Conservation (phyloP, 2,888 invertebrate species). For the Aspidapion aeneum region DNA sequence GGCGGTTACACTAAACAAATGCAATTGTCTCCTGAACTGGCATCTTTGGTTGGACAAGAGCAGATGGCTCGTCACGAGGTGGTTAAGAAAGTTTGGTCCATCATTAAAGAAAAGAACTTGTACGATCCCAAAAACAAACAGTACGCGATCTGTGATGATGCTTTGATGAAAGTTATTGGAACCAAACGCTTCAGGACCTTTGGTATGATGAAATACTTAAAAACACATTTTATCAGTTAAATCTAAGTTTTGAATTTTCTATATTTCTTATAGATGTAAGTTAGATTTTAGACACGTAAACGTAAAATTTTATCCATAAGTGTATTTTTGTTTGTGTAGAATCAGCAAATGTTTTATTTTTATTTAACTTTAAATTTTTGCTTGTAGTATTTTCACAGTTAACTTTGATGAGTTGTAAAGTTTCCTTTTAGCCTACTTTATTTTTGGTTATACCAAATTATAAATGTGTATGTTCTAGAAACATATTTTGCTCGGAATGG, state of each 20-base stretch:
- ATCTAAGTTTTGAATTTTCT: constrained; percentile 14
- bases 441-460: no score
- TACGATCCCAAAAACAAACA: constrained; percentile 94
- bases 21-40: constrained; percentile 79
- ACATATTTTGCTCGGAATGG: no score
- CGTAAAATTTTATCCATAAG: background rate
- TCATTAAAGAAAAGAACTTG: constrained; percentile 84
- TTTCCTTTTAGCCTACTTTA: no score
- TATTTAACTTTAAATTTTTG: no score
- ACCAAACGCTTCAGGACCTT: constrained; percentile 91
- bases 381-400: no score
- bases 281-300: constrained; percentile 7
- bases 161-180: constrained; percentile 84
- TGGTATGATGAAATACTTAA: constrained; percentile 96
- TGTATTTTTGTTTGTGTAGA: no score
- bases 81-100: constrained; percentile 85
- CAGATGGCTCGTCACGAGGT: constrained; percentile 86
- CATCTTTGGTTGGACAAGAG: constrained; percentile 79
- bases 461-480: no score
- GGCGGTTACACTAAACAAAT: constrained; percentile 83
- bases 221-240: constrained; percentile 78
- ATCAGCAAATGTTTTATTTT: no score
- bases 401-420: no score
- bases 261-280: constrained; percentile 9
- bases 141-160: constrained; percentile 91